Evolutionary conservation across 2,113 vertebrate genomes (phyloP).

Genomic region (Panthera tigris): DNA sequence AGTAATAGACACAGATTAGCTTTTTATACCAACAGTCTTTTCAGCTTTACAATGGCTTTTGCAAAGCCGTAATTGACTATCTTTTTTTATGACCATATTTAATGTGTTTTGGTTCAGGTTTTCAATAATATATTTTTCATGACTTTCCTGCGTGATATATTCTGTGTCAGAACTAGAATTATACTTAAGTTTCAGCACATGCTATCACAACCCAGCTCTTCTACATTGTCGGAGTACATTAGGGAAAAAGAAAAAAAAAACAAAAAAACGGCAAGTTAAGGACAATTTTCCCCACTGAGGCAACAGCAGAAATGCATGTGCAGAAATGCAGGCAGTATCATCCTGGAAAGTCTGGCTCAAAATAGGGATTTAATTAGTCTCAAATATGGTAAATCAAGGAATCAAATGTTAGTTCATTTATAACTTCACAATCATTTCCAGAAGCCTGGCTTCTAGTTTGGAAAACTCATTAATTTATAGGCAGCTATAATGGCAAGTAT

Average conservation of each 20-base stretch:
- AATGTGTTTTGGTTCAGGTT: slow-evolving; percentile 56
- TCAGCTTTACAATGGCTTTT: slow-evolving; percentile 42
- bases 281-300: background rate
- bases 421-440: background rate
- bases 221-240: background rate
- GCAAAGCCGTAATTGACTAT: slow-evolving; percentile 43
- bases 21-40: slow-evolving; percentile 52
- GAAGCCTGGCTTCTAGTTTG: background rate
- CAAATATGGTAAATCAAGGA: background rate
- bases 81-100: slow-evolving; percentile 45
- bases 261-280: background rate
- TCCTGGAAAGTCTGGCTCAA: background rate
- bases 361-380: background rate
- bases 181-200: slow-evolving; percentile 4
- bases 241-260: background rate
- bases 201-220: background rate
- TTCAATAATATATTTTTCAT: slow-evolving; percentile 45
- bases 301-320: background rate
- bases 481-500: background rate
- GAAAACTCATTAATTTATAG: background rate
- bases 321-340: background rate
- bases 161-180: slow-evolving; percentile 31
- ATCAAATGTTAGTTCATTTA: background rate
- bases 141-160: background rate
- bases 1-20: slow-evolving; percentile 41